Evolutionary conservation across 1,140 invertebrate species (phyloP), one percentile per base, ranked within the genome.

Genomic region (Meloidogyne floridensis): DNA sequence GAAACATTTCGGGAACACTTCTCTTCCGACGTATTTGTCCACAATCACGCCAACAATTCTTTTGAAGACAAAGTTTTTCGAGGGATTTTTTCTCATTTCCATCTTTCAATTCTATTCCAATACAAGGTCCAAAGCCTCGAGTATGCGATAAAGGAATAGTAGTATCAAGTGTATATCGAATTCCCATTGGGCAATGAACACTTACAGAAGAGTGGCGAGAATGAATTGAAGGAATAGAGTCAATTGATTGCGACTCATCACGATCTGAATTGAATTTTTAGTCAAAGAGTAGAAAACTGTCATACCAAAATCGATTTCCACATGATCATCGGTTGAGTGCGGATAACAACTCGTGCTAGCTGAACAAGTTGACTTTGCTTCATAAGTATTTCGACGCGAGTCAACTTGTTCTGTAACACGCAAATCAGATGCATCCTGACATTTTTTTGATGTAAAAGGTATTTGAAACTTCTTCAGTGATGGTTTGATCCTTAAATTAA

Each of bases 241-340:
- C 43, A 13, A 75, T 70, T 11, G 81, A 72, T 2, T 70, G 74
- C 15, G 81, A 82, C 43, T 75, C 81, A 80, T 81, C 77, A 32
- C 80, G 80, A 83, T 82, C 81, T 82, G 54, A 77, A 80, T 53
- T 13, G 7, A 18, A 59, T 56, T 51, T 47, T 56, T 56, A 65
- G 10, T 18, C 15, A 15, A 81, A 54, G 9, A n/a, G 8, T n/a
- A n/a, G 7, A 65, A 65, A 65, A 65, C 0, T 5, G 47, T 47
- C 42, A 42, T n/a, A 83, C 82, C 83, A 77, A 84, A 84, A 70
- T 84, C 84, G 10, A 84, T 80, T 83, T 84, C 83, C 69, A 84
- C 76, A 18, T 85, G 83, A 72, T 84, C 83, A 47, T 83, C 80
- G 7, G 72, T 32, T 7, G 65, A 80, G 10, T 81, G 54, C 11